These are phyloP conservation scores for Pocillopora meandrina DNA, from an alignment of 92 coral and sea anemone species.

Conservation along the genomic window DNA sequence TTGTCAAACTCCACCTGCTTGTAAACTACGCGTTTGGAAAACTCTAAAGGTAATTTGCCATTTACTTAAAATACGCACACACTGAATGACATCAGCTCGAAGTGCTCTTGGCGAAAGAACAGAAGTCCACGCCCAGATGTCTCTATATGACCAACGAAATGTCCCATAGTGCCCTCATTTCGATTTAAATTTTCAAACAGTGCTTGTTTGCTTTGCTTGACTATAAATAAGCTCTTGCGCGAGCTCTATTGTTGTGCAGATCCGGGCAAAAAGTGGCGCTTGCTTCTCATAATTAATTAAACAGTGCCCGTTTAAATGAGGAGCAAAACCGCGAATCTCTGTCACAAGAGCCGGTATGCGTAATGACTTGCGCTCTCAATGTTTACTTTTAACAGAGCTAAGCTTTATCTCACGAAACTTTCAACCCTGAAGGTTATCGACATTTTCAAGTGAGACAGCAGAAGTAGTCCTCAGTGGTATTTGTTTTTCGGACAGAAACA, in stretches of 20 bases:
- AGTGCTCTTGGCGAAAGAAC: neutral
- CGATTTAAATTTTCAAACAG: conserved; percentile 21
- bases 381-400: conserved; percentile 5
- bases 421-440: neutral
- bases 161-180: conserved; percentile 9
- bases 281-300: conserved; percentile 51
- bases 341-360: neutral
- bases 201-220: conserved; percentile 47
- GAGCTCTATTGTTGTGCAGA: conserved; percentile 71
- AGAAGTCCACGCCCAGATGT: neutral
- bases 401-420: neutral
- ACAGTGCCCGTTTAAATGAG: conserved; percentile 25
- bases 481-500: too few relatives aligned
- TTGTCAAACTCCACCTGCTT: conserved; percentile 28
- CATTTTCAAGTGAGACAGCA: neutral
- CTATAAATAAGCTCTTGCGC: conserved; percentile 57
- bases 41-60: conserved; percentile 32
- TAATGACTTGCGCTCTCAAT: neutral
- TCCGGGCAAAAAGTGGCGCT: conserved; percentile 40
- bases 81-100: conserved; percentile 5
- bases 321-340: conserved; percentile 31
- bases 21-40: conserved; percentile 18
- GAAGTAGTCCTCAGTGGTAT: too few relatives aligned
- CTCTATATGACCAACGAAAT: neutral
- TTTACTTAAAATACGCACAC: conserved; percentile 24